A percentile compares a stretch with the other conserved stretches of the same genome.
Evolutionary conservation across 2,797 vertebrate species (phyloP).

Genomic region (Epinephelus awoara): DNA sequence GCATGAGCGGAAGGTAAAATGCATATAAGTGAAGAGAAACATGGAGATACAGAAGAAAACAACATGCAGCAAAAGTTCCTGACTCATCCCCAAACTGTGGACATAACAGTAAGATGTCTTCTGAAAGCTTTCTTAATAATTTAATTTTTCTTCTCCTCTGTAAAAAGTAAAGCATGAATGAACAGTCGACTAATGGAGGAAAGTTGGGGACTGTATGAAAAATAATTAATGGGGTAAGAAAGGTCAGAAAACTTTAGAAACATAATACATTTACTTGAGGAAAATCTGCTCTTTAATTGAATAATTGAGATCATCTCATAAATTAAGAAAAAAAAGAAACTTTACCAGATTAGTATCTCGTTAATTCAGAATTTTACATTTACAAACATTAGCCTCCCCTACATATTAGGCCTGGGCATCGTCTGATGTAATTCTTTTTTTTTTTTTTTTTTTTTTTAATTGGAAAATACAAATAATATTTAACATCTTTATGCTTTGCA

Average conservation of each 20-base stretch:
- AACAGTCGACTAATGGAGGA: background rate
- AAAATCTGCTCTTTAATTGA: no score
- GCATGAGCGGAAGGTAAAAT: background rate
- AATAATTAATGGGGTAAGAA: background rate
- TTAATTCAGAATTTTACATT: no score
- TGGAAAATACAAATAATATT: no score
- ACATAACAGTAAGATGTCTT: background rate
- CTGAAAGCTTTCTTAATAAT: constrained; percentile 1
- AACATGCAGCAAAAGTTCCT: background rate
- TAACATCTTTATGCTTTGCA: no score
- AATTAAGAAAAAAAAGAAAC: no score
- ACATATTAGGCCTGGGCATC: no score
- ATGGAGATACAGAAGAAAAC: background rate
- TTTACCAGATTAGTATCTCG: no score
- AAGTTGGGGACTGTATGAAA: background rate
- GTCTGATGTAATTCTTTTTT: no score
- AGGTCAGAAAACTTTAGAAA: background rate
- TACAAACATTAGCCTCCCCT: no score
- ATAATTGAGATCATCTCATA: no score
- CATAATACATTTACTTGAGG: no score
- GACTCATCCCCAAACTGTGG: background rate
- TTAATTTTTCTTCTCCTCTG: background rate
- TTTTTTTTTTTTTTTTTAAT: no score
- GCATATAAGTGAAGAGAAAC: background rate
- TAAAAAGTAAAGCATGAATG: background rate